Percentiles rank a stretch among this genome's conserved stretches.
Conservation (phyloP, 1,140 invertebrate species). For the Drosophila saltans region DNA sequence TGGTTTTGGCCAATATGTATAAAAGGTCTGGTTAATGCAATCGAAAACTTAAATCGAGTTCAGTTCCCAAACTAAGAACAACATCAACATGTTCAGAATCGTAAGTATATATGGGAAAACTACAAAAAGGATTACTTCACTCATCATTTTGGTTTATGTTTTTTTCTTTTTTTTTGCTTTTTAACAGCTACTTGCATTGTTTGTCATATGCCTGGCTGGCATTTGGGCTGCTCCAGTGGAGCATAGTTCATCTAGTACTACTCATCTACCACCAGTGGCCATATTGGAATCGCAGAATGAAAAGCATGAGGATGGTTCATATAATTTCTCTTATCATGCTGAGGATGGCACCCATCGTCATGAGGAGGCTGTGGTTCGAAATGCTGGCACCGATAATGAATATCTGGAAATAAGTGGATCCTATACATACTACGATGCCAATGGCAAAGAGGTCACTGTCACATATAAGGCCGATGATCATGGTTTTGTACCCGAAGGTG, state of each 20-base stretch:
- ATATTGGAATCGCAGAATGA: conserved; percentile 67
- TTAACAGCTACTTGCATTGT: conserved; percentile 44
- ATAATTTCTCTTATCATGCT: conserved; percentile 69
- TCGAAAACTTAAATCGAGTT: conserved; percentile 51
- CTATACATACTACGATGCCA: conserved; percentile 73
- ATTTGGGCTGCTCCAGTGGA: conserved; percentile 47
- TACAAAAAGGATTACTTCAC: conserved; percentile 35
- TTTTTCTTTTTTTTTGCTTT: not conserved
- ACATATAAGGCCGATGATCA: conserved; percentile 74
- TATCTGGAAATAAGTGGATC: conserved; percentile 70
- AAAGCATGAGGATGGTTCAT: conserved; percentile 72
- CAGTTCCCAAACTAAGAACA: conserved; percentile 30
- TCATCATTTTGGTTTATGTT: not conserved
- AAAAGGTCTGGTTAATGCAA: conserved; percentile 39
- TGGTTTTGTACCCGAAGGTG: conserved; percentile 77
- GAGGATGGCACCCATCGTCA: conserved; percentile 72
- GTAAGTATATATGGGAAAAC: conserved; percentile 46
- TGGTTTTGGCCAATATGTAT: conserved; percentile 61
- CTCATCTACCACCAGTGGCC: conserved; percentile 51
- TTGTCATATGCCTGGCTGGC: conserved; percentile 41
- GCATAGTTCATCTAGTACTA: conserved; percentile 18
- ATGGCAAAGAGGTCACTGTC: conserved; percentile 71
- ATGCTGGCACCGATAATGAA: conserved; percentile 63
- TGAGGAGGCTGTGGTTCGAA: conserved; percentile 64
- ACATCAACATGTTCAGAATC: conserved; percentile 60